These are phyloP conservation scores for Pseudocheirus occidentalis DNA, from an alignment of 2,797 vertebrate genomes.

Conservation along the genomic window DNA sequence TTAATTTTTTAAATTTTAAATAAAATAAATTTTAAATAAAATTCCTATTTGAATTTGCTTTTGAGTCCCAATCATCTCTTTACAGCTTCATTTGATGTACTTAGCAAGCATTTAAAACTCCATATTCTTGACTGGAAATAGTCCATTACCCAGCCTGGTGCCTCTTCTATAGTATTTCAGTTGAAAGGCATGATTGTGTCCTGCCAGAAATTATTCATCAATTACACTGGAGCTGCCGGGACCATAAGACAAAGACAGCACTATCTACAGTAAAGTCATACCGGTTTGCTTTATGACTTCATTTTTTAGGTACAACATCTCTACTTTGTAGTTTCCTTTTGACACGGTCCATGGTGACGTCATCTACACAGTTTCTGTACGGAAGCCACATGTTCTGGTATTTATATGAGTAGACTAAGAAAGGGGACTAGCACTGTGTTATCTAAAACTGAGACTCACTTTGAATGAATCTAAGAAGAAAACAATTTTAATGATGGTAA, in stretches of 20 bases:
- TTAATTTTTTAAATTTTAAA: too few relatives aligned
- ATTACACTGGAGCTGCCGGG: slow-evolving; percentile 79
- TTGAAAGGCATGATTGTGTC: slow-evolving; percentile 87
- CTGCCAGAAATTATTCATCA: slow-evolving; percentile 84
- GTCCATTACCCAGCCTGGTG: slow-evolving; percentile 78
- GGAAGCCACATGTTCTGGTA: background rate
- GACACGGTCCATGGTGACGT: slow-evolving; percentile 53
- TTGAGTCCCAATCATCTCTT: slow-evolving; percentile 76
- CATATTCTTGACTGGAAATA: slow-evolving; percentile 84
- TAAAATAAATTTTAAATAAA: slow-evolving; percentile 41
- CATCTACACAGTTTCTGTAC: background rate
- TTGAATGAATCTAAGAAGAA: background rate
- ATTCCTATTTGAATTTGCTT: slow-evolving; percentile 67
- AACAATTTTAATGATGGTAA: background rate
- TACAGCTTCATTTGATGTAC: slow-evolving; percentile 76
- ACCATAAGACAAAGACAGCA: slow-evolving; percentile 82
- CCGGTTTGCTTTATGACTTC: slow-evolving; percentile 77
- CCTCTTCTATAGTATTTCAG: slow-evolving; percentile 79
- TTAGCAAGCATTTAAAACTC: slow-evolving; percentile 77
- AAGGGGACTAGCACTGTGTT: background rate
- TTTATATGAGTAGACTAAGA: background rate
- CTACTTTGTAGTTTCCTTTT: slow-evolving; percentile 53
- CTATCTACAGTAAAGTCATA: slow-evolving; percentile 78
- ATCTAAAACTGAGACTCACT: background rate
- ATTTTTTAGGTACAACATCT: slow-evolving; percentile 73